phyloP scores from a whole-genome alignment of 2,888 invertebrate genomes.

The Gonocerus acuteangulatus region DNA sequence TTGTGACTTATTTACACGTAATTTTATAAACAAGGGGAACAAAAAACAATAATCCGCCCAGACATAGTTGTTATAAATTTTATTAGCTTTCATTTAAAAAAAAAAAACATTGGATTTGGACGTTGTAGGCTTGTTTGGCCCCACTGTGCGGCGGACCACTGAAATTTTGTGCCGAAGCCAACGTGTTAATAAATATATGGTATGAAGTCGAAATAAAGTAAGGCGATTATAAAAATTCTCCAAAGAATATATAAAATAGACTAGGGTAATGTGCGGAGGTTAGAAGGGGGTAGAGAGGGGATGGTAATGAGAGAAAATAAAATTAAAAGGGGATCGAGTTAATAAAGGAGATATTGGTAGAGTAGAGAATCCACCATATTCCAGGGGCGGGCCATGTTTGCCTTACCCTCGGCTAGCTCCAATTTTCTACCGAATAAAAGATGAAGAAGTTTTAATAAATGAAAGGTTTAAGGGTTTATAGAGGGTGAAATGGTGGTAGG shows the following conservation, averaged over 20 bases:
- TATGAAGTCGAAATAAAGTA: constrained; percentile 6
- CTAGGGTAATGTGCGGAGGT: no score
- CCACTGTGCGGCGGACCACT: no score
- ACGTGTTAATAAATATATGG: no score
- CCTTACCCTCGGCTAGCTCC: constrained; percentile 42
- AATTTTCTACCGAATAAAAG: constrained; percentile 44
- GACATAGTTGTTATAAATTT: no score
- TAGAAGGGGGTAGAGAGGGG: background rate
- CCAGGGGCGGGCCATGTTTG: constrained; percentile 39
- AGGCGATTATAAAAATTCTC: background rate
- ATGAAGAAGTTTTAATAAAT: constrained; percentile 44
- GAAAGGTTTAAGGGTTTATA: constrained; percentile 40
- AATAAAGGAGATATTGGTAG: constrained; percentile 28
- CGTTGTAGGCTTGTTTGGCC: no score
- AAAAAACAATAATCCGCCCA: no score
- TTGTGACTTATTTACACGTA: no score
- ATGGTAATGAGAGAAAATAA: background rate
- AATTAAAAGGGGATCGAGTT: constrained; percentile 10
- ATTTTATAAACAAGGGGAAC: no score
- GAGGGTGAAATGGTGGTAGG: constrained; percentile 36
- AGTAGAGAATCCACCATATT: constrained; percentile 15
- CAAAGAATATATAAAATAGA: no score
- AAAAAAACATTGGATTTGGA: no score
- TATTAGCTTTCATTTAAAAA: no score
- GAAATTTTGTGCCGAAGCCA: no score